A percentile compares a stretch with the other conserved stretches of the same genome.
These are phyloP conservation scores for Natator depressus DNA, from an alignment of 2,113 vertebrate genomes.

Conservation along the genomic window DNA sequence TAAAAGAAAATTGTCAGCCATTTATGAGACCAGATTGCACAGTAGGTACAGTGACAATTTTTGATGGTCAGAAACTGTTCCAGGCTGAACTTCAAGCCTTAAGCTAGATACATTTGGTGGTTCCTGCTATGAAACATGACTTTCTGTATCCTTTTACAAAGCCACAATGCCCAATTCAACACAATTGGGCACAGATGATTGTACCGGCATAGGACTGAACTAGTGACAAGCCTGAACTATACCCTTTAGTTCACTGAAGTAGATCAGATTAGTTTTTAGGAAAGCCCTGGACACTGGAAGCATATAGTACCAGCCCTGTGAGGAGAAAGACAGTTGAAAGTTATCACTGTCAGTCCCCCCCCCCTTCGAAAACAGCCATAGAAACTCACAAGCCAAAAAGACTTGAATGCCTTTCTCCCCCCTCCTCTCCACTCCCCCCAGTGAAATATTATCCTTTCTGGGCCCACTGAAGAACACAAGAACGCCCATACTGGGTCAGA, in stretches of 20 bases:
- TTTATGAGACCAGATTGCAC: neutral
- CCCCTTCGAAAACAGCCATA: neutral
- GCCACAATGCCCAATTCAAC: neutral
- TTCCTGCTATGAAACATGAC: neutral
- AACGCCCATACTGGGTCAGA: too few species aligned
- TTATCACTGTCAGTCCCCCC: neutral
- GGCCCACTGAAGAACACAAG: neutral
- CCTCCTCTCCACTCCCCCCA: too few species aligned
- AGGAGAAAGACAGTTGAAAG: neutral
- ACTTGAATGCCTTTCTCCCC: neutral
- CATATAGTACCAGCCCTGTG: neutral
- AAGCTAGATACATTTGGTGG: too few species aligned
- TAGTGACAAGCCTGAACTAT: neutral
- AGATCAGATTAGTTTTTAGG: slow-evolving; percentile 1
- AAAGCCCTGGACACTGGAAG: neutral
- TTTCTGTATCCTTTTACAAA: neutral
- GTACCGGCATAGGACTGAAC: neutral
- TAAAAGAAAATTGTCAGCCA: neutral
- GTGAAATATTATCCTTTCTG: neutral
- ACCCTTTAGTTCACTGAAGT: neutral
- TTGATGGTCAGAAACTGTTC: neutral
- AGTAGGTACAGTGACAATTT: fast-evolving
- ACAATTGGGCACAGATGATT: neutral
- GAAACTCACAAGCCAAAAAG: neutral
- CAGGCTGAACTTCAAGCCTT: neutral